Conservation (phyloP, 2,888 invertebrate species). For the Eupithecia insigniata region DNA sequence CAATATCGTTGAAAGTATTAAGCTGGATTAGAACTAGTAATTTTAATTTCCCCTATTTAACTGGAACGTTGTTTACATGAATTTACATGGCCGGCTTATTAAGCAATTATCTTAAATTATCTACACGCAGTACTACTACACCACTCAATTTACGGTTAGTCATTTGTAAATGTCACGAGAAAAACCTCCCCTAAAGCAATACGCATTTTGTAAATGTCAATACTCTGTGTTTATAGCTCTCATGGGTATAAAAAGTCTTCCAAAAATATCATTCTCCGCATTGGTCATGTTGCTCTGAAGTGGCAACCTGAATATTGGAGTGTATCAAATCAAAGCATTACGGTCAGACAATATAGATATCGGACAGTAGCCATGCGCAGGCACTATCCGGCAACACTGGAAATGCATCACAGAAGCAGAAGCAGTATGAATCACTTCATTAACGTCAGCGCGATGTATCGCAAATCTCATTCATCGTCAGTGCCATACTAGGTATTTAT, state of each 20-base stretch:
- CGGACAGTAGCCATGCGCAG: slow-evolving; percentile 36
- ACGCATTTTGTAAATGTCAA: not conserved
- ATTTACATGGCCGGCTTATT: slow-evolving; percentile 13
- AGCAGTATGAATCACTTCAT: slow-evolving; percentile 49
- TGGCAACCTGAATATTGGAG: slow-evolving; percentile 31
- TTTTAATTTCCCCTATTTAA: slow-evolving; percentile 17
- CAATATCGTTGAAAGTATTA: slow-evolving; percentile 15
- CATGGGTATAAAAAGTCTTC: not conserved
- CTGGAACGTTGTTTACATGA: not conserved
- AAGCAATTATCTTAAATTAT: slow-evolving; percentile 10
- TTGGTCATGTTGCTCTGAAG: not conserved
- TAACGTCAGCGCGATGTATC: slow-evolving; percentile 22
- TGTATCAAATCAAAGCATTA: slow-evolving; percentile 18
- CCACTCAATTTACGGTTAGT: not conserved
- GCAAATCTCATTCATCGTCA: not conserved
- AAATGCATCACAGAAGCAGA: slow-evolving; percentile 51
- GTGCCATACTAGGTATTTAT: not conserved
- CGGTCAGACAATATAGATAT: slow-evolving; percentile 20
- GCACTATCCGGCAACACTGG: slow-evolving; percentile 53
- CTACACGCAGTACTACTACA: slow-evolving; percentile 11
- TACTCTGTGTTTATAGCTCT: not conserved
- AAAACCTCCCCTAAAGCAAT: not conserved
- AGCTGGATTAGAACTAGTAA: slow-evolving; percentile 15
- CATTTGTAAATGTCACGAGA: slow-evolving; percentile 4
- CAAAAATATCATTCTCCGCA: not conserved